Percentiles rank a stretch among this genome's conserved stretches.
Evolutionary conservation across 2,113 vertebrate genomes (phyloP).

Genomic region (Xerus inauris): DNA sequence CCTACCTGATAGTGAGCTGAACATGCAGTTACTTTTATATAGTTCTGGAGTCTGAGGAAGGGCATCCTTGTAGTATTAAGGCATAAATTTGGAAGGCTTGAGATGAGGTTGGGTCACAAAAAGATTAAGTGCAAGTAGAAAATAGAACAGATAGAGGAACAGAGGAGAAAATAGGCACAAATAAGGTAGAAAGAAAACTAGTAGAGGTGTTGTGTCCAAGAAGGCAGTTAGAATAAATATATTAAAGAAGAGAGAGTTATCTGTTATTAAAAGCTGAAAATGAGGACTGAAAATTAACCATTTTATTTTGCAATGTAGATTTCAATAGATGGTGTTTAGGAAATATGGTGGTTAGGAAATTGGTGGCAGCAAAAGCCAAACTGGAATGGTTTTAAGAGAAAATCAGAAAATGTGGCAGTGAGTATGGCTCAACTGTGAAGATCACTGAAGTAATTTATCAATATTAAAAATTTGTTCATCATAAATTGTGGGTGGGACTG

Average conservation of each 20-base stretch:
- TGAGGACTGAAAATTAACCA: background rate
- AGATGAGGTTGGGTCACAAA: background rate
- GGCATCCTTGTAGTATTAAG: background rate
- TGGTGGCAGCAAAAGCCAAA: background rate
- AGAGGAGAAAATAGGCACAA: background rate
- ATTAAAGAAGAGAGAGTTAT: background rate
- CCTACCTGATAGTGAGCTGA: background rate
- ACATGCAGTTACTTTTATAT: background rate
- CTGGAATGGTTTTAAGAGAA: background rate
- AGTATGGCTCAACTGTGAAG: background rate
- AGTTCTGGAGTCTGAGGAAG: background rate
- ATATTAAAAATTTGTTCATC: background rate
- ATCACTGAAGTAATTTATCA: background rate
- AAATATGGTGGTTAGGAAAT: too few species aligned
- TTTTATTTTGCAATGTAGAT: background rate
- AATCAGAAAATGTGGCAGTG: background rate
- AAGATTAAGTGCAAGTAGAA: background rate
- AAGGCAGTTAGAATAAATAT: background rate
- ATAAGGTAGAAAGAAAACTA: background rate
- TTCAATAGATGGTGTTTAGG: too few species aligned
- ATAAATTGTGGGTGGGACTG: too few species aligned
- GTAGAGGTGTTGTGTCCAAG: too few species aligned
- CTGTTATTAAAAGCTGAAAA: background rate
- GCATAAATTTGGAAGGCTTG: background rate
- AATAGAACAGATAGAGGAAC: background rate